A percentile compares a stretch with the other conserved stretches of the same genome.
These are phyloP conservation scores for Tanytarsus gracilentus DNA, from an alignment of 2,888 invertebrate species.

Conservation along the genomic window DNA sequence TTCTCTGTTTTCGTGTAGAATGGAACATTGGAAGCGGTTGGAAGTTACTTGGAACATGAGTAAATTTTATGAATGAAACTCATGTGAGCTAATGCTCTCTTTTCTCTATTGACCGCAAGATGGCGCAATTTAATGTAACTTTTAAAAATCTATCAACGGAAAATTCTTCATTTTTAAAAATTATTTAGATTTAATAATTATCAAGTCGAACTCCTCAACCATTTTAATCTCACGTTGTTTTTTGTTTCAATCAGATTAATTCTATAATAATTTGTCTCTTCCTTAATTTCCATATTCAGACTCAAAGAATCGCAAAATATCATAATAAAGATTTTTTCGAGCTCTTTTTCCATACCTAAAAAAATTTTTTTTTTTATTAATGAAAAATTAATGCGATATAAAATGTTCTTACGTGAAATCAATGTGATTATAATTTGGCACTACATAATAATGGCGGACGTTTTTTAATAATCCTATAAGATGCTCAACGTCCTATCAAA, in stretches of 20 bases:
- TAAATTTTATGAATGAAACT: neutral
- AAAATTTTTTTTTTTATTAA: no score
- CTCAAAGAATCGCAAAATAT: neutral
- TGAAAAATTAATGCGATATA: no score
- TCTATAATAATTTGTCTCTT: no score
- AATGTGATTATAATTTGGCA: neutral
- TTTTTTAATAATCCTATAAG: neutral
- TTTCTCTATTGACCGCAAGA: no score
- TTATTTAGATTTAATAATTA: no score
- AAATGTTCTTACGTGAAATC: no score
- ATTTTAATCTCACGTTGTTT: no score
- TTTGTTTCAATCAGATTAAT: no score
- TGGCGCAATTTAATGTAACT: neutral
- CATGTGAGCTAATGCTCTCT: no score
- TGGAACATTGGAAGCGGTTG: neutral
- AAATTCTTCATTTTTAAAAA: neutral
- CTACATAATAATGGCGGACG: neutral
- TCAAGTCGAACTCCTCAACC: no score
- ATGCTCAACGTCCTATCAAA: neutral
- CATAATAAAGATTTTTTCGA: neutral
- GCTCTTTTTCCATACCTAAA: neutral
- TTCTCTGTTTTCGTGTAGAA: neutral
- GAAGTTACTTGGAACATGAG: neutral
- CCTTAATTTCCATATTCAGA: no score
- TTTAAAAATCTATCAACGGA: neutral